Evolutionary conservation across 2,888 invertebrate species (phyloP), one percentile per base, ranked within the genome.

Genomic region (Podabrus alpinus): DNA sequence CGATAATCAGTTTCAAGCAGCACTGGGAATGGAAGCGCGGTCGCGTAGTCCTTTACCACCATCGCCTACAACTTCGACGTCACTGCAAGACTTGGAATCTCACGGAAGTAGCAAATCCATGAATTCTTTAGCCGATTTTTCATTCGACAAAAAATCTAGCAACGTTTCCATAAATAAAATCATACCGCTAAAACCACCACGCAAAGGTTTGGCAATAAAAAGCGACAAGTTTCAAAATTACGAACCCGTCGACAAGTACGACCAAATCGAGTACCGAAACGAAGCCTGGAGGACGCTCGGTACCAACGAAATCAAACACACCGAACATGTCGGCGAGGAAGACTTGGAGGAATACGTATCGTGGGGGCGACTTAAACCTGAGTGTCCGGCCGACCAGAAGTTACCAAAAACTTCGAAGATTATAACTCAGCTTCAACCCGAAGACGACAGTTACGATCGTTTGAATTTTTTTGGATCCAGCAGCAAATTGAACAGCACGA

Each of bases 271-370:
- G 88, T 90, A 93, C 7, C 89, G 94, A 76, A 93, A 90, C 81
- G 93, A 95, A 81, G 95, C 95, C 9, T 95, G 95, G 95, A 92
- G 92, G 84, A 95, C 95, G 0, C 88, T 94, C 76, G 95, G 95
- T 1, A 90, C 94, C 16, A 92, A 92, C 83, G 92, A 93, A 69
- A 91, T 94, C 10, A 91, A 92, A 77, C 95, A 95, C 82, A 92
- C 91, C 0, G 95, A 95, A 84, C 88, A 87, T 79, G 69, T 86
- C 4, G 85, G 84, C 24, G 82, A 84, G 69, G 87, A 88, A 66
- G 87, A 88, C 59, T 83, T 87, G 24, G 83, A 82, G 59, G 86
- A 87, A 29, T 89, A 88, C 79, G 84, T 86, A 59, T 85, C 86
- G 3, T 88, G 89, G 86, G 87, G 88, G 60, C 83, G 87, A 66